phyloP scores from a whole-genome alignment of 2,888 invertebrate genomes.

The Taphrorychus bicolor region DNA sequence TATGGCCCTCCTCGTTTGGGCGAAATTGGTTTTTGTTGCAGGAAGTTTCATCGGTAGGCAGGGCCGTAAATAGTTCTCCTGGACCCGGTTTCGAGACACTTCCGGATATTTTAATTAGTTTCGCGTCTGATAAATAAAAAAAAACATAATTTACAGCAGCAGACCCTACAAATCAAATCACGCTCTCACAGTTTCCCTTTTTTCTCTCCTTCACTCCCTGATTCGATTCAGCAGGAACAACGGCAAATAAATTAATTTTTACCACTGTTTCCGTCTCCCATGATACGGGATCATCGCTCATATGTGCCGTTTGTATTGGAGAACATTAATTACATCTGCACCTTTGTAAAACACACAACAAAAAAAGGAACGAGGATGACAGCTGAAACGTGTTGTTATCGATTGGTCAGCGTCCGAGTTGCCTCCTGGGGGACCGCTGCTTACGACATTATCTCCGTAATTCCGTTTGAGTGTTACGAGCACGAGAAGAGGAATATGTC shows the following conservation, averaged over 20 bases:
- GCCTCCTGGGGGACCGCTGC: not conserved
- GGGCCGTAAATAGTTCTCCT: slow-evolving; percentile 9
- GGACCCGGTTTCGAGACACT: not conserved
- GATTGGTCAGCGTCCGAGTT: not conserved
- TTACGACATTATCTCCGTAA: not conserved
- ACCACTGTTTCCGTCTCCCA: slow-evolving; percentile 29
- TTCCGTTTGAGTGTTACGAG: not conserved
- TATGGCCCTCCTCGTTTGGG: slow-evolving; percentile 21
- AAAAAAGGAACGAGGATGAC: slow-evolving; percentile 23
- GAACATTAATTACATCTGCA: slow-evolving; percentile 32
- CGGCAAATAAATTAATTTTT: slow-evolving; percentile 33
- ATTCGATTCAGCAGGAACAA: not conserved
- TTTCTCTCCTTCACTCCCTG: not conserved
- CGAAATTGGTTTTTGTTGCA: slow-evolving; percentile 36
- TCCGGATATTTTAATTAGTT: slow-evolving; percentile 11
- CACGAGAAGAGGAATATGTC: not conserved
- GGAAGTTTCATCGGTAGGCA: slow-evolving; percentile 20
- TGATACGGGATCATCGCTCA: slow-evolving; percentile 27
- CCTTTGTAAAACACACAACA: slow-evolving; percentile 28
- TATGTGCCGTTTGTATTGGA: slow-evolving; percentile 27
- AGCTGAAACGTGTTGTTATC: not conserved
- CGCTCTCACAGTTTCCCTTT: not conserved
- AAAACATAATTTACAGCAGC: not conserved
- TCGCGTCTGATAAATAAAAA: not conserved
- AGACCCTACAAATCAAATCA: not conserved